These are phyloP conservation scores for Capitella teleta DNA, from an alignment of 1,140 invertebrate genomes.

Conservation along the genomic window DNA sequence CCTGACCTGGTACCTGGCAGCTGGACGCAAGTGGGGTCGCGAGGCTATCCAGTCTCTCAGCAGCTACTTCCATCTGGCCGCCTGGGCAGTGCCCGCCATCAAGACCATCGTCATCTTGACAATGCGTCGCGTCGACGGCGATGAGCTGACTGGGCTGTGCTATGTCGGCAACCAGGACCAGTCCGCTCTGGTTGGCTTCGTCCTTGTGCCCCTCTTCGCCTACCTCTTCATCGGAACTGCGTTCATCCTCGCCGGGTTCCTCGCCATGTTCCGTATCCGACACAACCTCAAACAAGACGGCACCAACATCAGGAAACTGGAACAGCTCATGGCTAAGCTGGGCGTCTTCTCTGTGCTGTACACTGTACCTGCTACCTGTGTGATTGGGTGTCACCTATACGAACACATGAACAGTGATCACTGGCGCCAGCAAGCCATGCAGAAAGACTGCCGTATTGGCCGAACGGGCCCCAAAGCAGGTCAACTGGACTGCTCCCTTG, in stretches of 20 bases:
- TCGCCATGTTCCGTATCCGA: conserved; percentile 85
- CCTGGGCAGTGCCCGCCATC: conserved; percentile 88
- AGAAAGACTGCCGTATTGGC: conserved; percentile 13
- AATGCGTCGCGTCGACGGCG: conserved; percentile 91
- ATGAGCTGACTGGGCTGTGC: conserved; percentile 90
- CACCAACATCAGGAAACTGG: conserved; percentile 83
- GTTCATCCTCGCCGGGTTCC: conserved; percentile 87
- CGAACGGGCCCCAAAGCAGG: background rate
- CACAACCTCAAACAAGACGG: conserved; percentile 72
- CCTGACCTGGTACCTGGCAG: conserved; percentile 93
- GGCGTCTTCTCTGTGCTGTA: conserved; percentile 91
- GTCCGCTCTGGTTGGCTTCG: conserved; percentile 72
- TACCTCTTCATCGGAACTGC: conserved; percentile 86
- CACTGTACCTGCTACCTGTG: conserved; percentile 83
- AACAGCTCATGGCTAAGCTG: conserved; percentile 93
- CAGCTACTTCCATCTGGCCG: conserved; percentile 92
- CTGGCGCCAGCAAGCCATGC: conserved; percentile 23
- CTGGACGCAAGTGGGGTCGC: conserved; percentile 95
- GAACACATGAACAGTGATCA: conserved; percentile 50
- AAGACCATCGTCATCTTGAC: conserved; percentile 83
- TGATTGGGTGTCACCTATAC: conserved; percentile 87
- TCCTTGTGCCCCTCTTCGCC: conserved; percentile 75
- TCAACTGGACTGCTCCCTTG: conserved; percentile 22
- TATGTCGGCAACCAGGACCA: conserved; percentile 89
- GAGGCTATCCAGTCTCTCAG: conserved; percentile 97